These are phyloP conservation scores for Urocyon cinereoargenteus DNA, from an alignment of 2,797 vertebrate species.

Conservation along the genomic window DNA sequence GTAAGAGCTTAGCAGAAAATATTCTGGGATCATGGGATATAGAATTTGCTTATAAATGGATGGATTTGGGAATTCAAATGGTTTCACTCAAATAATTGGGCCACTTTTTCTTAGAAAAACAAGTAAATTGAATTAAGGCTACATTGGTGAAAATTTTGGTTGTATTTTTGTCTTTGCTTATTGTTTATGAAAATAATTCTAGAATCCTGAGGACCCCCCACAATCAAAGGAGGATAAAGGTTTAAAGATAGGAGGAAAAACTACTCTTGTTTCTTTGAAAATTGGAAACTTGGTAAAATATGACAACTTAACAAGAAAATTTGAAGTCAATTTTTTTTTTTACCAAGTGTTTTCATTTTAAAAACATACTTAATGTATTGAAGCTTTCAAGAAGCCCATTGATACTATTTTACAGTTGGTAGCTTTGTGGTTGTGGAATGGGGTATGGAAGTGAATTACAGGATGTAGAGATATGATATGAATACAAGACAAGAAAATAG, in stretches of 20 bases:
- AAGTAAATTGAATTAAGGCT: slow-evolving; percentile 25
- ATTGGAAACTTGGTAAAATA: not conserved
- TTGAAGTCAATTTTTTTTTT: slow-evolving; percentile 52
- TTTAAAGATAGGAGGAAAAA: not conserved
- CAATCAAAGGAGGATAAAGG: not conserved
- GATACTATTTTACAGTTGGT: not conserved
- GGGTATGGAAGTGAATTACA: not conserved
- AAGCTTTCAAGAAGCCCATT: not conserved
- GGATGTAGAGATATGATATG: not conserved
- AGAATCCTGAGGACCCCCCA: not conserved
- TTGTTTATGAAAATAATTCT: slow-evolving; percentile 38
- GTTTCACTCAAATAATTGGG: not conserved
- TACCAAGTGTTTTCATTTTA: slow-evolving; percentile 45
- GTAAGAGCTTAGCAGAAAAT: slow-evolving; percentile 83
- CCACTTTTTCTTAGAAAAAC: slow-evolving; percentile 47
- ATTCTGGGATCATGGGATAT: not conserved
- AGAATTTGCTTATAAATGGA: not conserved
- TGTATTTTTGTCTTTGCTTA: slow-evolving; percentile 8
- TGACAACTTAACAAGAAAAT: slow-evolving; percentile 30
- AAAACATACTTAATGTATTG: slow-evolving; percentile 38
- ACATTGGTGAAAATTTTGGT: not conserved
- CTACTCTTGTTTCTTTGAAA: not conserved
- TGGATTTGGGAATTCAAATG: not conserved
- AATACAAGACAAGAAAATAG: not conserved
- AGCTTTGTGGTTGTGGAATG: not conserved